Evolutionary conservation across 2,797 vertebrate species (phyloP), one percentile per base, ranked within the genome.

Genomic region (Acanthiza pusilla): DNA sequence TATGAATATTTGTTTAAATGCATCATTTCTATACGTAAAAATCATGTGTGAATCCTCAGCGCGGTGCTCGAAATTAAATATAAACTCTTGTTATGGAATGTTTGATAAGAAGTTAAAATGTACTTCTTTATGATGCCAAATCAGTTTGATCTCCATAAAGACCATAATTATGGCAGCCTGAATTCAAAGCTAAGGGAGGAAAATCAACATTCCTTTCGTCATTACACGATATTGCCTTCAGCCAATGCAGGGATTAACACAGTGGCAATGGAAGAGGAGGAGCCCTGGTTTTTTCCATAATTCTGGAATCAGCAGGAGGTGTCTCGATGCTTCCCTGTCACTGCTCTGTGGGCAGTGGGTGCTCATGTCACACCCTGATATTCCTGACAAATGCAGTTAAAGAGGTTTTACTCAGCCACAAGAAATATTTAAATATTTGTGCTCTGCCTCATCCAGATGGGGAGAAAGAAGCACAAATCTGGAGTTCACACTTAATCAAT

Each of bases 101-200:
- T 36, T 86, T 88, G 61, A 54, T 63, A 63, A 47, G 45, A 36
- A 84, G 19, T 80, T 66, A 43, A 60, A 87, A 88, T 50, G 17
- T 42, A 32, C 92, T 91, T 95, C 47, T 94, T 82, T 87, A 34
- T 63, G 68, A 21, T 55, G 71, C 51, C 75, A 4, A 76, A 93
- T 96, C 80, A 82, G 70, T 93, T 88, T 84, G 91, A 95, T 95
- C 81, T 90, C 88, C 72, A 47, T 80, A 93, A 97, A 95, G 42
- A 90, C 91, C 79, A 61, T 94, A 93, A 96, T 97, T 90, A 91
- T 19, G 38, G 32, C 51, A 89, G 73, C 34, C 78, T 91, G 70
- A 91, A 96, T 96, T 91, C 72, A n/a, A 78, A 94, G 68, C 82
- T 65, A 55, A 83, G 94, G 81, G 71, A 88, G 75, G 57, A 76